Conservation (phyloP, 2,888 invertebrate species). For the Eristalis arbustorum region DNA sequence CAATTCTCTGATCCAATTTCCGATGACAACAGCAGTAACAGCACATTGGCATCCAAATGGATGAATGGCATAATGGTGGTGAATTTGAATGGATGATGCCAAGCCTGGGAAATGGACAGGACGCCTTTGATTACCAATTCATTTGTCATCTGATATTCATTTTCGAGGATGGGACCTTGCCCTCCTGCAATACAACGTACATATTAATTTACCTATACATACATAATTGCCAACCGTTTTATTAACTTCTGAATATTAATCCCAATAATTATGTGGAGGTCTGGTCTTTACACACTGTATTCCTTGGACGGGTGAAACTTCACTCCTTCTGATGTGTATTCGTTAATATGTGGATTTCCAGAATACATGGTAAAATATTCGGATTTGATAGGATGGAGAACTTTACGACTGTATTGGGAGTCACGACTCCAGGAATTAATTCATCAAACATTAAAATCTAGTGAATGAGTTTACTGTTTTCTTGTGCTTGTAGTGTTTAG, state of each 20-base stretch:
- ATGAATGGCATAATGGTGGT: constrained; percentile 52
- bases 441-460: constrained; percentile 64
- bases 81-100: constrained; percentile 60
- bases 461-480: constrained; percentile 38
- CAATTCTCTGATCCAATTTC: constrained; percentile 70
- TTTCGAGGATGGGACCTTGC: constrained; percentile 61
- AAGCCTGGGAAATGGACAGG: constrained; percentile 54
- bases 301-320: constrained; percentile 5
- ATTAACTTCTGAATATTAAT: constrained; percentile 64
- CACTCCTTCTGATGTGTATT: constrained; percentile 1
- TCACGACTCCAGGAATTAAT: constrained; percentile 57
- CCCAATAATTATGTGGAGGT: constrained; percentile 55
- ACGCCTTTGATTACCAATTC: constrained; percentile 69
- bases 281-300: constrained; percentile 20
- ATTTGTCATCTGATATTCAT: constrained; percentile 70
- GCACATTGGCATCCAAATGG: constrained; percentile 46
- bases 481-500: constrained; percentile 40
- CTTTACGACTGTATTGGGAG: constrained; percentile 58
- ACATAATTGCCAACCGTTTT: constrained; percentile 57
- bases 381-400: constrained; percentile 4
- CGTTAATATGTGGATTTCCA: constrained; percentile 32
- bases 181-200: not conserved
- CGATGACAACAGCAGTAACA: constrained; percentile 59
- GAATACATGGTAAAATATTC: constrained; percentile 35
- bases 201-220: not conserved